Evolutionary conservation across 1,140 invertebrate species (phyloP), one percentile per base, ranked within the genome.

Genomic region (Eubasilissa regina): DNA sequence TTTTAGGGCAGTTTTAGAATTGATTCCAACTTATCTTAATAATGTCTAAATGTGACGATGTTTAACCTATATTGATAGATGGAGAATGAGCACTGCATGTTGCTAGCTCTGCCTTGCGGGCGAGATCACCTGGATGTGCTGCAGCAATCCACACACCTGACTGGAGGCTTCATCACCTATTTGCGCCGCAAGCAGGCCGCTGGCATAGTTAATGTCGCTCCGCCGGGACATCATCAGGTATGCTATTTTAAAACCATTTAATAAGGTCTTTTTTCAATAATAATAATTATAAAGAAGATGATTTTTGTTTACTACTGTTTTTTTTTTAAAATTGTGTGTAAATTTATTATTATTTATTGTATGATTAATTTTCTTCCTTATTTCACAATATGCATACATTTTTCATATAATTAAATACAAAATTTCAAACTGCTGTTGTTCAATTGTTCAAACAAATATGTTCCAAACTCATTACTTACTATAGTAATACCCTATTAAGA

Each of bases 171-270:
- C 86, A 99, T 99, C 83, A 97, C 95, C 62, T 99, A 99, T 87
- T 90, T 99, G 80, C 96, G 97, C 88, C 93, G 95, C 83, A 99
- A 99, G 88, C 96, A 97, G 89, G 98, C 98, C 66, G 98, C 98
- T 79, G 98, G 98, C 78, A 99, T 99, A 85, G 96, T 99, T 75
- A 99, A 99, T 87, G 95, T 98, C 35, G 94, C 95, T 19, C 94
- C 94, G 78, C 96, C 96, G 75, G 96, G 95, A 58, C 90, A 91
- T 78, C 93, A 94, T 83, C 94, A 95, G 91, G 95, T 95, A 89
- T 85, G 10, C 21, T 68, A 68, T 48, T 51, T 21, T 45, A 72
- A 21, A 12, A 1, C 25, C 3, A 25, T 43, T 25, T 43, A 15
- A 51, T 13, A 3, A 15, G 11, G 48, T 51, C n/a, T 51, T 51